Conservation (phyloP, 1,140 invertebrate genomes). For the Danaus melanippus region DNA sequence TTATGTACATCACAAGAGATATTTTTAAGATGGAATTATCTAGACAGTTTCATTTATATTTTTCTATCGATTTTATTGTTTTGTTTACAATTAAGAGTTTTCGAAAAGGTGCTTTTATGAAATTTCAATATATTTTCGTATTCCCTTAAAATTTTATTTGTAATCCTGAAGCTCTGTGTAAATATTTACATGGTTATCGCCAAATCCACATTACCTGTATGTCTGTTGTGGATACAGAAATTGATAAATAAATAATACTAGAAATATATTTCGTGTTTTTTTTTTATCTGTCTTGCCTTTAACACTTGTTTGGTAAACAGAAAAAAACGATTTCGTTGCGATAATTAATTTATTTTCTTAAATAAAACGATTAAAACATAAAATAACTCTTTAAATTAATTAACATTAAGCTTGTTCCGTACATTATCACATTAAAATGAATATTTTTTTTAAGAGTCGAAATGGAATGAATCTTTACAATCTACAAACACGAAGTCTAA, state of each 20-base stretch:
- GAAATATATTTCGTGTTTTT: conserved; percentile 28
- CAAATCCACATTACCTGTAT: conserved; percentile 44
- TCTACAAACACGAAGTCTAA: no score
- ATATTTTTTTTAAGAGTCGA: conserved; percentile 48
- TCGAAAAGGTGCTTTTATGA: conserved; percentile 18
- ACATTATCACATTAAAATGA: conserved; percentile 66
- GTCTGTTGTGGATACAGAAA: conserved; percentile 69
- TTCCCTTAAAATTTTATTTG: conserved; percentile 6
- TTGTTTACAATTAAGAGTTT: conserved; percentile 17
- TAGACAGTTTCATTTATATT: conserved; percentile 37
- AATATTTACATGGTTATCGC: conserved; percentile 35
- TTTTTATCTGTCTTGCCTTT: neutral
- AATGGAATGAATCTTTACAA: conserved; percentile 42
- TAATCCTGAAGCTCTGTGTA: conserved; percentile 32
- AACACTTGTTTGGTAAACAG: no score
- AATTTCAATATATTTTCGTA: conserved; percentile 16
- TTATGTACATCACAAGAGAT: conserved; percentile 53
- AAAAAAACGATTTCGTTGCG: conserved; percentile 15
- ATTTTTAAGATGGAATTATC: conserved; percentile 30
- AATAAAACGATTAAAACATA: conserved; percentile 69
- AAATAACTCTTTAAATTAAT: conserved; percentile 66
- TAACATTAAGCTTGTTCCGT: conserved; percentile 67
- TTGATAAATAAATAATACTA: conserved; percentile 57
- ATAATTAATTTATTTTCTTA: conserved; percentile 60
- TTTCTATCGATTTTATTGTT: conserved; percentile 40